Evolutionary conservation across 2,113 vertebrate genomes (phyloP).

Genomic region (Verasper variegatus): DNA sequence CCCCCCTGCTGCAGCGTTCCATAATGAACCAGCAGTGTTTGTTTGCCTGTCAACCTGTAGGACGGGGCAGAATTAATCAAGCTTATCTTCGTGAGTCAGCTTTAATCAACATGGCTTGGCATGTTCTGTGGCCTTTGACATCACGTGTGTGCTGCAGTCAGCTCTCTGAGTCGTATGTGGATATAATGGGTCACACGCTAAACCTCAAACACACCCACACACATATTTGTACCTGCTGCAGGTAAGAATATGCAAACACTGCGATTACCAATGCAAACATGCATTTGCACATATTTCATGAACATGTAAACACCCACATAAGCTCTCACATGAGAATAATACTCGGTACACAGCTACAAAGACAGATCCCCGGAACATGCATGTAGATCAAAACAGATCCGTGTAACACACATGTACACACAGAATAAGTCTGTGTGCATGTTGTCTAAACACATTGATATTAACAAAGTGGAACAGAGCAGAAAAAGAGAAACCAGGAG

Average conservation of each 20-base stretch:
- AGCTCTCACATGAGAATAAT: background rate
- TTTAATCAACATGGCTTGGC: conserved; percentile 56
- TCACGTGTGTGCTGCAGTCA: conserved; percentile 50
- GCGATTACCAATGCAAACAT: background rate
- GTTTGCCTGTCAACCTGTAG: conserved; percentile 49
- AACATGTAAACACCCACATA: background rate
- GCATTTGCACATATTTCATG: background rate
- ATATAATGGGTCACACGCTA: conserved; percentile 34
- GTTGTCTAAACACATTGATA: no score
- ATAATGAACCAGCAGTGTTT: conserved; percentile 55
- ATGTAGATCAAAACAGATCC: background rate
- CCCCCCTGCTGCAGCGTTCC: conserved; percentile 29
- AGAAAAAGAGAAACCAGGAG: no score
- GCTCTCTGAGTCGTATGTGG: conserved; percentile 47
- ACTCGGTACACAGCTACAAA: background rate
- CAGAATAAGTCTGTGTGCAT: background rate
- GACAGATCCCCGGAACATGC: background rate
- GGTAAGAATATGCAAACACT: background rate
- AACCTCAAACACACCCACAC: conserved; percentile 6
- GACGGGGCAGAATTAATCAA: conserved; percentile 64
- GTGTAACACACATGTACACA: background rate
- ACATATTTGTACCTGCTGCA: background rate
- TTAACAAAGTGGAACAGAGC: no score
- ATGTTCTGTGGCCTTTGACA: conserved; percentile 58
- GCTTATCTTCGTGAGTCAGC: conserved; percentile 55